Evolutionary conservation across 2,797 vertebrate species (phyloP), one percentile per base, ranked within the genome.

Genomic region (Hemibagrus guttatus): DNA sequence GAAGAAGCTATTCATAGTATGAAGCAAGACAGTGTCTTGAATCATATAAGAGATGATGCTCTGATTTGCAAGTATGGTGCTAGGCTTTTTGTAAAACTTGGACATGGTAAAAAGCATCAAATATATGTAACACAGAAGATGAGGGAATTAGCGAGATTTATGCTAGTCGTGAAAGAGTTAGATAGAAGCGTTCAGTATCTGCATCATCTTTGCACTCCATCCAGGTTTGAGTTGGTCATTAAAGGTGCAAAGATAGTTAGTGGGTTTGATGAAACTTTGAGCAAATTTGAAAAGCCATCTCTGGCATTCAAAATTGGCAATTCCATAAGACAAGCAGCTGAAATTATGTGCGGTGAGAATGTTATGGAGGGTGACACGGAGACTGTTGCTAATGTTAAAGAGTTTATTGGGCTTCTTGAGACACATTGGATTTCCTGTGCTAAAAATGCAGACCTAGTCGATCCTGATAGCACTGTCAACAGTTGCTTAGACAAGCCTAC

Each of bases 1-100:
- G 66, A 87, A 54, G 35, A 17, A 23, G 54, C 84, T 59, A 21
- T 89, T 21, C 66, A 63, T 26, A 42, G 26, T 0, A 86, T 89
- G 87, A 12, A n/a, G 46, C 66, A 85, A 52, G 89, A 88, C 63
- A 26, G 35, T 35, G 75, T 91, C 1, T 58, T 78, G 6, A 54
- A 81, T 80, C 85, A 88, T 21, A 88, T 90, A 19, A 54, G 74
- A 21, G 61, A 52, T 0, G 86, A 89, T 63, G 26, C 46, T 54
- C 54, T 91, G 16, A 90, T 90, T 46, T 85, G 85, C 81, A 88
- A 86, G n/a, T 90, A 84, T 64, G 87, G 87, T 0, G 84, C 86
- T n/a, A 35, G 81, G 17, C 83, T 88, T 46, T 79, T 59, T 78
- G 86, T 31, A 16, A 87, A 89, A 85, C 74, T 84, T 19, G 54